Conservation (phyloP, 2,113 vertebrate species). For the Camelus dromedarius region DNA sequence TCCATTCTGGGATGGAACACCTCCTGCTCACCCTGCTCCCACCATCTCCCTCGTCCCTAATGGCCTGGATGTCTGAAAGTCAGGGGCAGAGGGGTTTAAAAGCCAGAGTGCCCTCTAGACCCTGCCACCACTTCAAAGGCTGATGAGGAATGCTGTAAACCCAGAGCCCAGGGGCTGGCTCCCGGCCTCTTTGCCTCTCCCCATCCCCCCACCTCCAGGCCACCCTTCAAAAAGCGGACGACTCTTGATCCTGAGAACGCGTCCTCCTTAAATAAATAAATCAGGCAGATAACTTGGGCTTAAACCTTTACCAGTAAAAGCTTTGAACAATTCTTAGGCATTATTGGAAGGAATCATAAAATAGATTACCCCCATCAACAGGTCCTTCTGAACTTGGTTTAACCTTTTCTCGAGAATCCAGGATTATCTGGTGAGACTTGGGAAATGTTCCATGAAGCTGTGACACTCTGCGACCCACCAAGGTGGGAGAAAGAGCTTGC, state of each 20-base stretch:
- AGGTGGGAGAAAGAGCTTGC: no score
- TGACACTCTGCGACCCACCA: background rate
- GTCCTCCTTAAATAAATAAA: background rate
- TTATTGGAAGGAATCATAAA: background rate
- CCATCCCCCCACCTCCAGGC: background rate
- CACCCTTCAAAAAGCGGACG: background rate
- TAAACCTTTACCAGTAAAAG: background rate
- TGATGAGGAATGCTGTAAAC: background rate
- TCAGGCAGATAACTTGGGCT: background rate
- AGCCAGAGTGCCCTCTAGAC: background rate
- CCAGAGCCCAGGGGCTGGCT: background rate
- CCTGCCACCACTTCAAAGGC: rapidly evolving
- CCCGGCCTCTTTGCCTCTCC: background rate
- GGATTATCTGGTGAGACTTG: background rate
- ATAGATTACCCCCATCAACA: background rate
- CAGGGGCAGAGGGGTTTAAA: background rate
- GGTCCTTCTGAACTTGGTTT: background rate
- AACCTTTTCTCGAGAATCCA: background rate
- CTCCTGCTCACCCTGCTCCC: background rate
- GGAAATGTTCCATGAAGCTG: background rate
- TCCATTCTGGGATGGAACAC: no score
- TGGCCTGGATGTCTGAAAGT: background rate
- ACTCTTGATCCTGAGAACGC: background rate
- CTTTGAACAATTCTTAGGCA: background rate
- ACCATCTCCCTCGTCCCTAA: background rate